Conservation (phyloP, 2,797 vertebrate species). For the Labeo calbasu region DNA sequence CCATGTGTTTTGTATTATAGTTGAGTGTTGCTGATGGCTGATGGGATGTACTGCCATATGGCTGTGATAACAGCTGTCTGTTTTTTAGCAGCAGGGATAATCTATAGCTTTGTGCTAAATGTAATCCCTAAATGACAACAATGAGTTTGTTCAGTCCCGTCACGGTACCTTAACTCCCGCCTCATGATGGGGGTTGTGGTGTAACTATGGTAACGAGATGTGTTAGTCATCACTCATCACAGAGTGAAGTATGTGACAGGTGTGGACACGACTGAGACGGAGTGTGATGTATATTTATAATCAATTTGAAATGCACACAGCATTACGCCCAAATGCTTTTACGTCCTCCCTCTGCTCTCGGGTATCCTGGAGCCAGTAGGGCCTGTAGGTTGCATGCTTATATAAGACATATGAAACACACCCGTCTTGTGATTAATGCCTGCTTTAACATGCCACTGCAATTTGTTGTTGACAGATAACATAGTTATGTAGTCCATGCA, state of each 20-base stretch:
- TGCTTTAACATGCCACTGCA: neutral
- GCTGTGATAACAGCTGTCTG: neutral
- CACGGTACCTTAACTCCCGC: slow-evolving; percentile 10
- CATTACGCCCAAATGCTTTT: neutral
- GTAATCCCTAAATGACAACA: slow-evolving; percentile 7
- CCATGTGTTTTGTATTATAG: neutral
- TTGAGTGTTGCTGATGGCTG: neutral
- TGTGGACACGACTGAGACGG: slow-evolving; percentile 16
- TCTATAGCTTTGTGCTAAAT: neutral
- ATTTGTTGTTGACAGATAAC: neutral
- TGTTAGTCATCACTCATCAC: slow-evolving; percentile 32
- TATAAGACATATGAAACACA: neutral
- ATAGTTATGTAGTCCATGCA: neutral
- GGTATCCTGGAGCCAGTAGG: neutral
- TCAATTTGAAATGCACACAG: neutral
- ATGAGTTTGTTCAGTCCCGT: slow-evolving; percentile 23
- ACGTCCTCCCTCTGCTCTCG: neutral
- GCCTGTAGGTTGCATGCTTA: neutral
- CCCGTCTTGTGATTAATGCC: neutral
- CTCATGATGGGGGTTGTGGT: neutral
- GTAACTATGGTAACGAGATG: slow-evolving; percentile 44
- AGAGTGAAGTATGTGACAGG: slow-evolving; percentile 27
- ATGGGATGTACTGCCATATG: slow-evolving; percentile 1
- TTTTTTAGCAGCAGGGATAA: neutral
- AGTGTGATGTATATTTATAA: neutral